Base-by-base conservation (phyloP, 1,140 invertebrate genomes). In the Magallana ariakensis region DNA sequence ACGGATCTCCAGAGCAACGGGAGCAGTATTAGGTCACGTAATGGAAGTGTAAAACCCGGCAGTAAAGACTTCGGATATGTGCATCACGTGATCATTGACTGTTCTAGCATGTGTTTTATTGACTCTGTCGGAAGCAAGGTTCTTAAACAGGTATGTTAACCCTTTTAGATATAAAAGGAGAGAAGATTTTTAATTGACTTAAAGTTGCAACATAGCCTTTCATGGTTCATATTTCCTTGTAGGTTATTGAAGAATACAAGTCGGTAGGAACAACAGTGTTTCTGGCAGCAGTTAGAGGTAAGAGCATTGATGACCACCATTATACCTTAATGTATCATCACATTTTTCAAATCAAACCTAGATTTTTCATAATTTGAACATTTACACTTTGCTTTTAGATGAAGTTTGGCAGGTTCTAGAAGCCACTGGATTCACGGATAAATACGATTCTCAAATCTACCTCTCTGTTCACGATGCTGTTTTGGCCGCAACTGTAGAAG, bases 31-130 rank as follows among this genome's bases (percentile, higher is more conserved):
- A 83, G 80, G 84, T 82, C 55, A 33, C 33, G 22, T 10, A 62
- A 80, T 33, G 60, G 57, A 62, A 75, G 66, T 13, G 33, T 75
- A 4, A 75, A 75, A 33, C 19, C 26, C 22, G 22, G 22, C 19
- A 26, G 11, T 26, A 13, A 26, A 11, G 80, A 88, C 66, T 57
- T 86, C 15, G 80, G 81, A 66, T 84, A 70, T 57, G 53, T 91
- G 53, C 89, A 90, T 13, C 90, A 93, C 87, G 90, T 94, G 22
- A 90, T 94, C 66, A 89, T 94, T 46, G 93, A 94, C 89, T 93
- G 91, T 62, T 87, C 91, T 11, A 86, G 89, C 56, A 91, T 93
- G 86, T 89, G 89, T 60, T 93, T 93, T 80, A 89, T 94, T 11
- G 93, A 94, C 85, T 90, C 90, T 46, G 92, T 93, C 26, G 93